Percentiles rank a stretch among this genome's conserved stretches.
Evolutionary conservation across 2,888 invertebrate genomes (phyloP).

Genomic region (Euzophera pinguis): DNA sequence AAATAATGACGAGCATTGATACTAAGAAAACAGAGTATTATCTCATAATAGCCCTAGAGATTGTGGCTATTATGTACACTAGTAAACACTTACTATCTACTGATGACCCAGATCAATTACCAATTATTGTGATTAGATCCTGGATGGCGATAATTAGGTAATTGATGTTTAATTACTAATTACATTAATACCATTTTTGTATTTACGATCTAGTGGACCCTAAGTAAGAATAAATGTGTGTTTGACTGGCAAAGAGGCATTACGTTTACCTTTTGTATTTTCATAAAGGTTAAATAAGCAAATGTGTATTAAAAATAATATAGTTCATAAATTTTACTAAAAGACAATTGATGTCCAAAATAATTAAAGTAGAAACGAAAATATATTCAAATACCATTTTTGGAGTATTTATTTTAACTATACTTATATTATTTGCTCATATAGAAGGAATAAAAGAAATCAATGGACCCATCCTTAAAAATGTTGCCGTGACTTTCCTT

Average conservation of each 20-base stretch:
- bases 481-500: conserved; percentile 25
- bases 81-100: conserved; percentile 1
- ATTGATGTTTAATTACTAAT: background rate
- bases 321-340: no score
- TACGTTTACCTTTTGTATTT: no score
- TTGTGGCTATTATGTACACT: background rate
- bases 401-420: conserved; percentile 11
- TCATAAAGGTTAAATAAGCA: no score
- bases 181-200: no score
- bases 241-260: no score
- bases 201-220: no score
- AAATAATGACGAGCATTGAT: background rate
- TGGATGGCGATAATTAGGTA: background rate
- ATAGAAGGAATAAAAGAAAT: conserved; percentile 18
- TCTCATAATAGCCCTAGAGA: conserved; percentile 2
- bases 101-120: conserved; percentile 7
- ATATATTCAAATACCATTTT: no score
- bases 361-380: no score
- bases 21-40: background rate
- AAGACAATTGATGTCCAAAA: no score
- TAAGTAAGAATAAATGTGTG: no score
- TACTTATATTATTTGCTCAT: background rate
- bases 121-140: conserved; percentile 3
- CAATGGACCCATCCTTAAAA: conserved; percentile 23
- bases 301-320: no score